Base-by-base conservation (phyloP, 1,140 invertebrate species). In the Camponotus vicinus region DNA sequence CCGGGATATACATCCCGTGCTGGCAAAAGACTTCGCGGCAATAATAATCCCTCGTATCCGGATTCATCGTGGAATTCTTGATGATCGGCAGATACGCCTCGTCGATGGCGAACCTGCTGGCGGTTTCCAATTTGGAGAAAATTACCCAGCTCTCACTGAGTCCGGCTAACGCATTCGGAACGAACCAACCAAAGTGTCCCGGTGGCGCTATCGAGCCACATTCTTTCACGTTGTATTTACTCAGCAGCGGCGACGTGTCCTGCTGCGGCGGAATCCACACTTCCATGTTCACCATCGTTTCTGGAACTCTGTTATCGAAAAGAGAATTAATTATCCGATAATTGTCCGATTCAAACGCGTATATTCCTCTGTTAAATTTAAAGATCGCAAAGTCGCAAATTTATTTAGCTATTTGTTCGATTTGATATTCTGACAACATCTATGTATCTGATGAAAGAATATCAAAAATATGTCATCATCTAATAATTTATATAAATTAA, bases 111-210 rank as follows among this genome's bases (percentile, higher is more conserved):
- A 96, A 96, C 8, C 93, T 86, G 4, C 90, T 86, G 2, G 95
- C 94, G 34, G 95, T 93, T 34, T 95, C 92, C 21, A 80, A 80
- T 40, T 95, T 92, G 34, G 92, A 90, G 77, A 97, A 96, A 11
- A 94, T 93, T n/a, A 94, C 87, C 96, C 96, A 97, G 76, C 93
- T 96, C 6, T 96, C 95, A 15, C 89, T 88, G 3, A 69, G 8
- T 5, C 57, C 90, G 4, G 92, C 91, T 57, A 96, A 89, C 84
- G 93, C 85, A 78, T 91, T 88, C 0, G 96, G 97, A 61, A 97
- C 96, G 90, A 97, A 98, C 97, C 97, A 98, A 6, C 97, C 97
- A 92, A 97, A 97, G 77, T 97, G 96, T 59, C 97, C 97, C 1
- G 96, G 95, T 7, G 96, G 95, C 7, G 96, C 95, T 32, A 97